Conservation (phyloP, 2,888 invertebrate genomes). For the Euspilapteryx auroguttella region DNA sequence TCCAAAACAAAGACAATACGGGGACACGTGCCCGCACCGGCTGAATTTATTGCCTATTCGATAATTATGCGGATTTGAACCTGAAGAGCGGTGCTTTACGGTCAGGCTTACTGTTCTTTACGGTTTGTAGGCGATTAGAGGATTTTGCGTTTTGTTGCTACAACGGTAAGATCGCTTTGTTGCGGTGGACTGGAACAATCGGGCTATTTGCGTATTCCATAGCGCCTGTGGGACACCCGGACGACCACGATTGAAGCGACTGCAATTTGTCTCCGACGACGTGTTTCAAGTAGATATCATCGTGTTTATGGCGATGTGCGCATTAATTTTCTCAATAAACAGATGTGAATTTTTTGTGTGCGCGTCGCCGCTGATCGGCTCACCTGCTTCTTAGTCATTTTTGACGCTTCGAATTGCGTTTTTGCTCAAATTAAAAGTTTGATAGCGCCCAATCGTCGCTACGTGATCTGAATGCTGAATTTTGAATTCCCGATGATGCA, state of each 20-base stretch:
- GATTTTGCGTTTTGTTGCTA: slow-evolving; percentile 30
- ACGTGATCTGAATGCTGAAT: slow-evolving; percentile 23
- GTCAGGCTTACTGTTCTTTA: slow-evolving; percentile 37
- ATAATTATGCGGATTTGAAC: slow-evolving; percentile 53
- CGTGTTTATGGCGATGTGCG: slow-evolving; percentile 40
- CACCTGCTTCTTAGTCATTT: slow-evolving; percentile 42
- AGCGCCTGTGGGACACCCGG: slow-evolving; percentile 23
- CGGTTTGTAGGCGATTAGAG: slow-evolving; percentile 20
- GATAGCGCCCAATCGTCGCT: slow-evolving; percentile 25
- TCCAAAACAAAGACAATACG: slow-evolving; percentile 15
- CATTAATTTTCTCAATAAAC: slow-evolving; percentile 37
- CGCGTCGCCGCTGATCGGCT: slow-evolving; percentile 34
- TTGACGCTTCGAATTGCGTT: slow-evolving; percentile 28
- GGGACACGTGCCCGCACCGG: slow-evolving; percentile 18
- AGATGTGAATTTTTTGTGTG: slow-evolving; percentile 34
- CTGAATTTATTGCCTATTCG: slow-evolving; percentile 43
- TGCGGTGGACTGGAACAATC: slow-evolving; percentile 25
- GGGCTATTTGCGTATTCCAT: slow-evolving; percentile 35
- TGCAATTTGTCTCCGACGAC: slow-evolving; percentile 52
- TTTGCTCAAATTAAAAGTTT: slow-evolving; percentile 49
- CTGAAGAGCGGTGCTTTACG: slow-evolving; percentile 37
- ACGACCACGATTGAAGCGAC: slow-evolving; percentile 44
- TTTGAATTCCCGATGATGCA: slow-evolving; percentile 7
- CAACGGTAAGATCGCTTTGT: slow-evolving; percentile 20
- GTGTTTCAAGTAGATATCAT: slow-evolving; percentile 53